Percentiles rank a stretch among this genome's conserved stretches.
These are phyloP conservation scores for Decapterus maruadsi DNA, from an alignment of 2,797 vertebrate species.

Conservation along the genomic window DNA sequence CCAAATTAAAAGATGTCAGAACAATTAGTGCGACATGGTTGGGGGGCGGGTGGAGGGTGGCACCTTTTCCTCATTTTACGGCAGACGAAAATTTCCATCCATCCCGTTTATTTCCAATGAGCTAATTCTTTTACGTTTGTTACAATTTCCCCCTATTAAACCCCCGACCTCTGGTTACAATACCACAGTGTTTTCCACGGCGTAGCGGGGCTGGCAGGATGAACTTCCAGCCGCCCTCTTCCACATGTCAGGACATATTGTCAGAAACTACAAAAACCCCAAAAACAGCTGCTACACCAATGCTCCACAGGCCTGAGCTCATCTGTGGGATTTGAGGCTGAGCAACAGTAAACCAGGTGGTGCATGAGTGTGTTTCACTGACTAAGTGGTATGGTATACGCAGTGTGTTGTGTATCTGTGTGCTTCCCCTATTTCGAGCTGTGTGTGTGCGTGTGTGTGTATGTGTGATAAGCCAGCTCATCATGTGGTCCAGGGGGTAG, in stretches of 20 bases:
- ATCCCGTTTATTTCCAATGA: slow-evolving; percentile 34
- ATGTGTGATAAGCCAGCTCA: slow-evolving; percentile 53
- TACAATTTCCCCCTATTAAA: slow-evolving; percentile 35
- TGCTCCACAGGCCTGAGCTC: slow-evolving; percentile 76
- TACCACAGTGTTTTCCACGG: slow-evolving; percentile 34
- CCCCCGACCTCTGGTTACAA: slow-evolving; percentile 13
- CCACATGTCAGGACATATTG: slow-evolving; percentile 66
- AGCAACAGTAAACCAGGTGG: slow-evolving; percentile 74
- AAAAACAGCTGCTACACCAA: slow-evolving; percentile 73
- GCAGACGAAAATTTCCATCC: not conserved
- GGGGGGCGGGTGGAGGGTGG: too few species aligned
- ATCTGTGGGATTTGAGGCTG: slow-evolving; percentile 66
- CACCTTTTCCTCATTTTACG: too few species aligned
- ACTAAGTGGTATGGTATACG: slow-evolving; percentile 44
- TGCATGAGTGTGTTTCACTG: slow-evolving; percentile 38
- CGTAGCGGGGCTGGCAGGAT: slow-evolving; percentile 11
- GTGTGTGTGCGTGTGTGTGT: not conserved
- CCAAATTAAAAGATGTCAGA: not conserved
- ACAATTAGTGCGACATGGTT: not conserved
- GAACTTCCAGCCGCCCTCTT: slow-evolving; percentile 38
- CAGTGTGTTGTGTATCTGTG: slow-evolving; percentile 16
- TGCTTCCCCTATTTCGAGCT: slow-evolving; percentile 19
- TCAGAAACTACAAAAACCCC: slow-evolving; percentile 62
- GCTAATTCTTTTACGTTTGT: slow-evolving; percentile 26
- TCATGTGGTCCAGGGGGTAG: slow-evolving; percentile 43